Evolutionary conservation across 2,113 vertebrate species (phyloP).

Genomic region (Pleuronectes platessa): DNA sequence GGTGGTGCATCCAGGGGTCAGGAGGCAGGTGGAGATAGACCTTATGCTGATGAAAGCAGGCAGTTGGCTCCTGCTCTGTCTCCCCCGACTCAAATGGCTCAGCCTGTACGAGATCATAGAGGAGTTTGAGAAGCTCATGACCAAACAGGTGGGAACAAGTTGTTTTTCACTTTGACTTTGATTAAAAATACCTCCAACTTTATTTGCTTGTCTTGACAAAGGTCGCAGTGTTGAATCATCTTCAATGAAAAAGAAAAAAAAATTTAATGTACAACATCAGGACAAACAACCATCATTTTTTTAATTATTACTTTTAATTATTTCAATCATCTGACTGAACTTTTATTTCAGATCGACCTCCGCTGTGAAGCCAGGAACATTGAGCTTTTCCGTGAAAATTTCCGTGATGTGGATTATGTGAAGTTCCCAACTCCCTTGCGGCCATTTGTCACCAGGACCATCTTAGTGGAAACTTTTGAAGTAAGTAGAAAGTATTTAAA

Average conservation of each 20-base stretch:
- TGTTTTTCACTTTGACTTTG: not conserved
- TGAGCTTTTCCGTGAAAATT: conserved; percentile 90
- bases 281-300: not conserved
- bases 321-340: not conserved
- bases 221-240: too few relatives aligned
- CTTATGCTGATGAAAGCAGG: conserved; percentile 91
- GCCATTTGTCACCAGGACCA: conserved; percentile 89
- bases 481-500: conserved; percentile 72
- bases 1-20: conserved; percentile 94
- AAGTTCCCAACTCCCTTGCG: conserved; percentile 91
- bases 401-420: conserved; percentile 87
- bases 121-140: conserved; percentile 97
- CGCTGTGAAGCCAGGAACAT: conserved; percentile 93
- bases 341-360: conserved; percentile 88
- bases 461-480: conserved; percentile 95
- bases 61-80: conserved; percentile 85
- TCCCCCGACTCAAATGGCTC: conserved; percentile 95
- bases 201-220: not conserved
- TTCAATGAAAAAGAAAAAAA: not conserved
- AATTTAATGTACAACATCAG: not conserved
- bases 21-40: conserved; percentile 90
- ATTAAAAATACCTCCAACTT: too few relatives aligned
- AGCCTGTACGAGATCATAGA: conserved; percentile 91
- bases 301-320: too few relatives aligned
- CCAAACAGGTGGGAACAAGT: conserved; percentile 86